Percentiles rank a stretch among this genome's conserved stretches.
These are phyloP conservation scores for Ormyrus labotus DNA, from an alignment of 2,888 invertebrate species.

Conservation along the genomic window DNA sequence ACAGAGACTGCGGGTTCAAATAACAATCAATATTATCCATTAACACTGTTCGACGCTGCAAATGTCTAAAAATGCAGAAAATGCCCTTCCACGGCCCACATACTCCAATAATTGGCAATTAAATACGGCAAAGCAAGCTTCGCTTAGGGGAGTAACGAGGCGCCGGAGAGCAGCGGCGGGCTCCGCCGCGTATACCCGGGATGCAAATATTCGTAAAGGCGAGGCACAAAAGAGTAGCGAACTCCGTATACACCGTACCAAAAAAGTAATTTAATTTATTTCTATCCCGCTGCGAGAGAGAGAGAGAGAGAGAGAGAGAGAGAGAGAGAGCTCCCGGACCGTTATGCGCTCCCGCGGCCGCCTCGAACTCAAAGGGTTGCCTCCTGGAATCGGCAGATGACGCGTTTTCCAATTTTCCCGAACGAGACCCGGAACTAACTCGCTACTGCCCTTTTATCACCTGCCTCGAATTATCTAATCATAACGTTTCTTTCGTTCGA, in stretches of 20 bases:
- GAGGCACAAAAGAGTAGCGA: conserved; percentile 31
- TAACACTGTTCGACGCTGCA: too few species aligned
- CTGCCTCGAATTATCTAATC: conserved; percentile 51
- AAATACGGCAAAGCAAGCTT: background rate
- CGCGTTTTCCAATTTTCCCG: conserved; percentile 71
- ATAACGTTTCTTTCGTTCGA: background rate
- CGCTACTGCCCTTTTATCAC: conserved; percentile 36
- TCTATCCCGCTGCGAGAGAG: conserved; percentile 67
- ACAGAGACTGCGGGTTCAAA: too few species aligned
- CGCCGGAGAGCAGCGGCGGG: background rate
- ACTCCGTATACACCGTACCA: background rate
- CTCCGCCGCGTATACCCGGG: conserved; percentile 57
- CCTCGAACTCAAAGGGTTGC: conserved; percentile 66
- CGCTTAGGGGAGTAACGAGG: background rate
- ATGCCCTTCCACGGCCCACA: background rate
- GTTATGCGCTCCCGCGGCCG: conserved; percentile 19
- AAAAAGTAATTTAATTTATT: conserved; percentile 70
- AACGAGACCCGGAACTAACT: conserved; percentile 70
- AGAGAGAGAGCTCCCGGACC: conserved; percentile 59
- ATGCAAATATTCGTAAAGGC: conserved; percentile 61
- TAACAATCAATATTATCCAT: too few species aligned
- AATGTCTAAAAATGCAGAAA: too few species aligned
- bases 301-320: conserved; percentile 57
- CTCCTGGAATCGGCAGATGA: conserved; percentile 66
- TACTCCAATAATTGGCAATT: conserved; percentile 19